Evolutionary conservation across 1,140 invertebrate genomes (phyloP).

Genomic region (Rhysida immarginata): DNA sequence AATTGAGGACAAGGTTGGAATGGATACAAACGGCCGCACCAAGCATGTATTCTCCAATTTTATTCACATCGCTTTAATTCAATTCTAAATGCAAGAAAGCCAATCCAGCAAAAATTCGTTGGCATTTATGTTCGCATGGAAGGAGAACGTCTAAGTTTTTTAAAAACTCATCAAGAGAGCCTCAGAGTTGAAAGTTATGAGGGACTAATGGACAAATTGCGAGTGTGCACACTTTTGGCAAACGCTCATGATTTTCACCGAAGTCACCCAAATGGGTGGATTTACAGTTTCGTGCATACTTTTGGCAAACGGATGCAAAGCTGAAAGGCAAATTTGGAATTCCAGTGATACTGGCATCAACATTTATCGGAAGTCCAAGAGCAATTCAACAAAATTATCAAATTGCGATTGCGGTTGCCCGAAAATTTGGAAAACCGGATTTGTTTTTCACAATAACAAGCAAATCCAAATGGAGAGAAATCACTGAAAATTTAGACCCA

Average conservation of each 20-base stretch:
- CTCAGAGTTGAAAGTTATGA: neutral
- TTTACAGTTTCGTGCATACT: too few relatives aligned
- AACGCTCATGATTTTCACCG: too few relatives aligned
- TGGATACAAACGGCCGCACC: neutral
- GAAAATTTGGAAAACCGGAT: neutral
- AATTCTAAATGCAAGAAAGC: neutral
- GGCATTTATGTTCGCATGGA: neutral
- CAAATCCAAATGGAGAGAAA: conserved; percentile 36
- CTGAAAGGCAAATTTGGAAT: too few relatives aligned
- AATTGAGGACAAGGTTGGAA: neutral
- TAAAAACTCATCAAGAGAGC: neutral
- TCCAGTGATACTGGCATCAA: too few relatives aligned
- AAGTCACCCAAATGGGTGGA: too few relatives aligned
- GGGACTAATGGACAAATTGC: neutral
- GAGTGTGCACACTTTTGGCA: too few relatives aligned
- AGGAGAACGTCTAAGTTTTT: neutral
- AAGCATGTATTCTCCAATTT: neutral
- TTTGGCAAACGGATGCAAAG: too few relatives aligned
- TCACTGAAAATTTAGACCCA: conserved; percentile 21
- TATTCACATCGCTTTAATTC: neutral
- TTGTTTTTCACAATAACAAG: conserved; percentile 27
- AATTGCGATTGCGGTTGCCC: neutral
- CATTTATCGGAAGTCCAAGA: too few relatives aligned
- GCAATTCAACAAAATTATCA: too few relatives aligned
- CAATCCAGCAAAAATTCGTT: neutral